phyloP scores from a whole-genome alignment of 2,113 vertebrate genomes.

The Oreochromis niloticus region DNA sequence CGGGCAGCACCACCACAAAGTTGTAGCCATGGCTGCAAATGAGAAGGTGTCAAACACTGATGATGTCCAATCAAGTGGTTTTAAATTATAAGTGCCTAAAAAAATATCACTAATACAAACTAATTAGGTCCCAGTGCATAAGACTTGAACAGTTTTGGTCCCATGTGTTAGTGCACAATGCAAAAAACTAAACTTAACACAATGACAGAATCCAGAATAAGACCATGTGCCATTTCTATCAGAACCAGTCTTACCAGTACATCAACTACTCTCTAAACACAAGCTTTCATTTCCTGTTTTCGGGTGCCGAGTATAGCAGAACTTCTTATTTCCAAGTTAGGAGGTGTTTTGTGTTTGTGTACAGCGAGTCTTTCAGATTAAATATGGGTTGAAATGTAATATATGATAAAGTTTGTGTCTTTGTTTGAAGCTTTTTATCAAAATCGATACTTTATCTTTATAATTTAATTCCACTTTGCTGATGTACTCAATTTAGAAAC shows the following conservation, averaged over 20 bases:
- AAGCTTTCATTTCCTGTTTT: not conserved
- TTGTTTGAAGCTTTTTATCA: not conserved
- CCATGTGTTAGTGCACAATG: not conserved
- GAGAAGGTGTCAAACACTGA: not conserved
- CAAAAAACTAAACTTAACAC: not conserved
- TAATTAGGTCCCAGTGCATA: accelerated
- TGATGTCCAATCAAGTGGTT: not conserved
- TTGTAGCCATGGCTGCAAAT: constrained; percentile 89
- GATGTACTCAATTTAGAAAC: not conserved
- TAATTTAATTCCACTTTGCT: not conserved
- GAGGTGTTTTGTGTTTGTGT: not conserved
- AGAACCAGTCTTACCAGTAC: not conserved
- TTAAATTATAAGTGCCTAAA: not conserved
- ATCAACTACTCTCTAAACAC: not conserved
- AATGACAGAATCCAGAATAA: not conserved
- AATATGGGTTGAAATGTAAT: not conserved
- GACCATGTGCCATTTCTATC: not conserved
- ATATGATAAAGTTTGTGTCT: not conserved
- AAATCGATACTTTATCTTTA: not conserved
- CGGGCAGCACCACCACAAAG: constrained; percentile 88
- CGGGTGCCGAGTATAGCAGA: accelerated
- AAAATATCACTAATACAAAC: not conserved
- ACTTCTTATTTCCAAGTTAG: not conserved
- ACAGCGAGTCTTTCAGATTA: not conserved
- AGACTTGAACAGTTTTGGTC: not conserved